Base-by-base conservation (phyloP, 2,113 vertebrate genomes). In the Toxotes jaculatrix region DNA sequence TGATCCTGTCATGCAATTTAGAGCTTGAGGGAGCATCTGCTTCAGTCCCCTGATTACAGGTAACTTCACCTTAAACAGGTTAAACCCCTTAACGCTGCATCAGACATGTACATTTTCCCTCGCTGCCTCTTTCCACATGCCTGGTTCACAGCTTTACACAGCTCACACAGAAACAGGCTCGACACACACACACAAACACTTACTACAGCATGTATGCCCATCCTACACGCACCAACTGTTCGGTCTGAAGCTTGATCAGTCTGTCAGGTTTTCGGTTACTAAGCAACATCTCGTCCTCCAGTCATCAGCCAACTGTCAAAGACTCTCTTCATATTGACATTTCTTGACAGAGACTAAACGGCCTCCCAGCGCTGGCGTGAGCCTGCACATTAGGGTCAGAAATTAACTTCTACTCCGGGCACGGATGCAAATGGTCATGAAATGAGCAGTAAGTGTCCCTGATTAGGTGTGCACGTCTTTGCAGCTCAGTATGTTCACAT, bases 181-280 rank as follows among this genome's bases (percentile, higher is more conserved):
- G 27, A 23, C n/a, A 23, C 23, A 45, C 31, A 27, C 42, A 45
- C 65, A 71, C 62, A 55, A n/a, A 63, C 69, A 72, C 65, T 87
- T 84, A 88, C 82, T 76, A 71, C 40, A 70, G 34, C 72, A 47
- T 56, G 9, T 47, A 77, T 19, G 43, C 62, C 56, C 88, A 57
- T 85, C 91, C 90, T 75, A 91, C 91, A 89, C 79, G 49, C 73
- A 23, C 91, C 88, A 92, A 91, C 87, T 88, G 84, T 68, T 90
- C 55, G 17, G 74, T 69, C 73, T 79, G 78, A 83, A 68, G 80
- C 75, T 78, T 53, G 27, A 83, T 85, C 85, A 74, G 87, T 89
- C 91, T 93, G 90, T 91, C 90, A 81, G 75, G 49, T 77, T 90
- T 76, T 79, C 8, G 12, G 93, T 95, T 93, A 77, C 94, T 77